Evolutionary conservation across 2,888 invertebrate genomes (phyloP).

Genomic region (Drosophila birchii): DNA sequence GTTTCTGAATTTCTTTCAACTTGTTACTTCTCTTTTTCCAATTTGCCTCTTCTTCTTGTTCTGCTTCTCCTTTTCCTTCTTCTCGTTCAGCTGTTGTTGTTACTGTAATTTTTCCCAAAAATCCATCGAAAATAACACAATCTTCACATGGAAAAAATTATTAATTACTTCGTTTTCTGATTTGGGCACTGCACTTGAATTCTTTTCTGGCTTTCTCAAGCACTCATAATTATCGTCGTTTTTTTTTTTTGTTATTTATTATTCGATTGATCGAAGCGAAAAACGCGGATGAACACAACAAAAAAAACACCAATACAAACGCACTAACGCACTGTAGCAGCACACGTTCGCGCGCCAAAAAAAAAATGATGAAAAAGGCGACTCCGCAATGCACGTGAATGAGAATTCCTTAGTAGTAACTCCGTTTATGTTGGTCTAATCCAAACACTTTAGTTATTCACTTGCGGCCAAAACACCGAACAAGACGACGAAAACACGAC

Average conservation of each 20-base stretch:
- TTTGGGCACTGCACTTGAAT: constrained; percentile 9
- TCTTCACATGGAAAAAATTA: constrained; percentile 31
- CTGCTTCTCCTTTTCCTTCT: background rate
- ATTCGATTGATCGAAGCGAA: constrained; percentile 16
- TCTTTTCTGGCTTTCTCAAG: constrained; percentile 1
- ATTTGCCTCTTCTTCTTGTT: constrained; percentile 40
- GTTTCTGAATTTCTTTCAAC: constrained; percentile 75
- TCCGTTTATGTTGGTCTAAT: background rate
- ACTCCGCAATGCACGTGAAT: constrained; percentile 11
- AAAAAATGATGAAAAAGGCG: background rate
- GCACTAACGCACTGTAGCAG: constrained; percentile 1
- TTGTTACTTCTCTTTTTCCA: constrained; percentile 48
- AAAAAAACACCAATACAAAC: constrained; percentile 12
- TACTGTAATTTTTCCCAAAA: constrained; percentile 20
- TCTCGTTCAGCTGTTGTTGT: constrained; percentile 19
- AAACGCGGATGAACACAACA: constrained; percentile 8
- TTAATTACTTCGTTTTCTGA: background rate
- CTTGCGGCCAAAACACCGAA: background rate
- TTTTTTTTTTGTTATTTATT: background rate
- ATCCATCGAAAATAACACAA: constrained; percentile 19
- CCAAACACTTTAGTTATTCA: background rate
- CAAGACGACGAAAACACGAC: constrained; percentile 21
- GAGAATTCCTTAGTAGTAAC: background rate
- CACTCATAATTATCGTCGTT: background rate
- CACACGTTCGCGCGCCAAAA: background rate